Evolutionary conservation across 2,113 vertebrate genomes (phyloP), one percentile per base, ranked within the genome.

Genomic region (Poeciliopsis occidentalis): DNA sequence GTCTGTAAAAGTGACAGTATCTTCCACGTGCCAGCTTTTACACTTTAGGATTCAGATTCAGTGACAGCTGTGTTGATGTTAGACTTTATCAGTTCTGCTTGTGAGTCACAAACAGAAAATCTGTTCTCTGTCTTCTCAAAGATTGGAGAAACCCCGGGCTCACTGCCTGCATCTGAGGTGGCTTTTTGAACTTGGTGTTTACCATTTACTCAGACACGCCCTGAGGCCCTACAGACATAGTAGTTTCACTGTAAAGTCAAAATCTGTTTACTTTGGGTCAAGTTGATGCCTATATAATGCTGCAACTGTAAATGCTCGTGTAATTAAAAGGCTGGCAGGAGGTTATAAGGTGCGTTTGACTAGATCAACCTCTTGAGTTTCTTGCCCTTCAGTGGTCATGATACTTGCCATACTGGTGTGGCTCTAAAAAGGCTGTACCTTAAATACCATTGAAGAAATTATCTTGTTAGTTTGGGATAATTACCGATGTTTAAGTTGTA

Each of bases 101-200:
- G 74, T 81, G 74, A 85, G 57, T 70, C 71, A 3, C 39, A 12
- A 74, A 69, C 22, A 78, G 54, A 67, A 64, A 78, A 80, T 32
- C 78, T 41, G 12, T 79, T 75, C 66, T 81, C 72, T 73, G 61
- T 72, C 65, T 44, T 67, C 75, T 67, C 3, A 15, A 44, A 74
- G 69, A 69, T 75, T 68, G 80, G 78, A 61, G 75, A 79, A 74
- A 76, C 77, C 60, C 1, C 76, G 24, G 64, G 73, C 73, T 17
- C 31, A 73, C 26, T 31, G 75, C 78, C 85, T 29, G 0, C 78
- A 79, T 82, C 76, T 74, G 71, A 72, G 72, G 62, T 65, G 3
- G 67, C 82, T 71, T 76, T 83, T 84, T 89, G 61, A 90, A 86
- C 75, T 85, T 47, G 0, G 6, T 90, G 84, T 91, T 88, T 85